A percentile compares a stretch with the other conserved stretches of the same genome.
phyloP scores from a whole-genome alignment of 2,888 invertebrate species.

The Drosophila formosana region DNA sequence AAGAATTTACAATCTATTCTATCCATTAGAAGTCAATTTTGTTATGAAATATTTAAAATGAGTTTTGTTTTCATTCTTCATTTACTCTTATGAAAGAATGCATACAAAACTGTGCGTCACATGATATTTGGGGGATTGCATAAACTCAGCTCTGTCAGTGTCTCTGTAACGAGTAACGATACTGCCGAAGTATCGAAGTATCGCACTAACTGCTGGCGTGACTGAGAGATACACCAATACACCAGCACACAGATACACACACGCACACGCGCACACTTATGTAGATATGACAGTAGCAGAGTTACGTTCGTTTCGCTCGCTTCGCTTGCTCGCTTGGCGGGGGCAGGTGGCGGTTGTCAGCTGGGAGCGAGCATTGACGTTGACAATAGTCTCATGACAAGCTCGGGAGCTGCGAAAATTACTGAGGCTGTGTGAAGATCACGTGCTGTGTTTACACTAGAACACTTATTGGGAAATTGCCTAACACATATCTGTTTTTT shows the following conservation, averaged over 20 bases:
- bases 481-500: slow-evolving; percentile 4
- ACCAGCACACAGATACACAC: slow-evolving; percentile 31
- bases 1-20: no score
- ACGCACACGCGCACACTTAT: slow-evolving; percentile 8
- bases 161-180: slow-evolving; percentile 45
- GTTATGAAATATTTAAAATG: no score
- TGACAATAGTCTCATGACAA: slow-evolving; percentile 62
- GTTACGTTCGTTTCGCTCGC: slow-evolving; percentile 19
- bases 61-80: no score
- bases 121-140: slow-evolving; percentile 69
- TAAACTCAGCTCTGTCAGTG: slow-evolving; percentile 64
- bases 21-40: no score
- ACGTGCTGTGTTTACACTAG: slow-evolving; percentile 52
- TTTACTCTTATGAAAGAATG: neutral
- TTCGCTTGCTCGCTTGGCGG: slow-evolving; percentile 12
- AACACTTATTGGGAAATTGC: neutral
- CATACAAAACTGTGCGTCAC: slow-evolving; percentile 53
- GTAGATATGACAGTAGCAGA: slow-evolving; percentile 20
- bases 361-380: slow-evolving; percentile 50
- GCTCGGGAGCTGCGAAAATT: slow-evolving; percentile 20
- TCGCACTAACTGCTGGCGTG: slow-evolving; percentile 54
- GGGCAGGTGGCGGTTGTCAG: slow-evolving; percentile 38
- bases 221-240: slow-evolving; percentile 53
- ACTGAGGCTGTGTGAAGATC: slow-evolving; percentile 44
- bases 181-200: slow-evolving; percentile 42